These are phyloP conservation scores for Melieria omissa DNA, from an alignment of 2,888 invertebrate species.

Conservation along the genomic window DNA sequence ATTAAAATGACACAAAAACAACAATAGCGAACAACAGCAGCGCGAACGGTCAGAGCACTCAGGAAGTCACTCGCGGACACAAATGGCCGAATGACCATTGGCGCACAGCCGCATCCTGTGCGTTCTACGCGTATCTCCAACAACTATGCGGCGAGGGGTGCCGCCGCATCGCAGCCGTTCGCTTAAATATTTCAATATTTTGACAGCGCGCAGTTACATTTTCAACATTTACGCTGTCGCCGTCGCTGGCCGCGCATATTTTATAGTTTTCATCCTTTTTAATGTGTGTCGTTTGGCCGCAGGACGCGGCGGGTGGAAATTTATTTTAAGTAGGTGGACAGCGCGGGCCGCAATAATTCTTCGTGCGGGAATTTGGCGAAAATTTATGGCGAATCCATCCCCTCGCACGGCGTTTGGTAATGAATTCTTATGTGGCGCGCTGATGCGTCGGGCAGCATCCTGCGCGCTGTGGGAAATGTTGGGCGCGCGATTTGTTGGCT, in stretches of 20 bases:
- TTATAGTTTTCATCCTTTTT: conserved; percentile 16
- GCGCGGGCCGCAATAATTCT: conserved; percentile 41
- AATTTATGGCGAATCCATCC: conserved; percentile 35
- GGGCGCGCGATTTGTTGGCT: neutral
- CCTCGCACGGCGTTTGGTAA: conserved; percentile 23
- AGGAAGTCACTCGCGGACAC: neutral
- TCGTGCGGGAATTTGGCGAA: conserved; percentile 37
- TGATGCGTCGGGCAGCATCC: neutral
- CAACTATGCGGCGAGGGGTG: conserved; percentile 4
- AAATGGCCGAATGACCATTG: neutral
- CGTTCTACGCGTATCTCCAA: neutral
- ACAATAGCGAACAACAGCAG: neutral
- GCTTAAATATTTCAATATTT: conserved; percentile 42
- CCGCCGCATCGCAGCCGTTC: conserved; percentile 7
- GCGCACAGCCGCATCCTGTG: neutral
- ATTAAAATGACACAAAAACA: conserved; percentile 34
- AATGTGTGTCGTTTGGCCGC: neutral
- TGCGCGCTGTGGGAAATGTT: neutral
- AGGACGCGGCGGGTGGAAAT: conserved; percentile 28
- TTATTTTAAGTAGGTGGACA: conserved; percentile 43
- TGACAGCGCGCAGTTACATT: conserved; percentile 34
- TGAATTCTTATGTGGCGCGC: conserved; percentile 30
- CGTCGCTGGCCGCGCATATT: neutral
- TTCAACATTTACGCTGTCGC: conserved; percentile 17
- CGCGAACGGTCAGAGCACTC: neutral